A percentile compares a stretch with the other conserved stretches of the same genome.
Conservation (phyloP, 2,113 vertebrate species). For the Hemichromis elongatus region DNA sequence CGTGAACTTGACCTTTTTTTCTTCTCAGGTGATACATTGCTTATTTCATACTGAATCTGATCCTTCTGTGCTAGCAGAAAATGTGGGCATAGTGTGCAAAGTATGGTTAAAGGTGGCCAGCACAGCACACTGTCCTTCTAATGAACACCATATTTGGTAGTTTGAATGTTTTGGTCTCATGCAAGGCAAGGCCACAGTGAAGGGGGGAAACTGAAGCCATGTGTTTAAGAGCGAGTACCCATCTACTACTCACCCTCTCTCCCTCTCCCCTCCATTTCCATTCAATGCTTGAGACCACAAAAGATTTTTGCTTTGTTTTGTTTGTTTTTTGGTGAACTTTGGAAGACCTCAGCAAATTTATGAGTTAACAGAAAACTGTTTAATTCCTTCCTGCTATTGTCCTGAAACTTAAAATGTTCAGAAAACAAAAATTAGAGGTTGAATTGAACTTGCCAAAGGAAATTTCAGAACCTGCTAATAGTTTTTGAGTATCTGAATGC, state of each 20-base stretch:
- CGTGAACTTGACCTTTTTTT: not conserved
- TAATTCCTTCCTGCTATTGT: not conserved
- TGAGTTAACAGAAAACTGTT: not conserved
- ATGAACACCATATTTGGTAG: constrained; percentile 71
- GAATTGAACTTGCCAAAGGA: not conserved
- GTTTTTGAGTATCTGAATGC: not conserved
- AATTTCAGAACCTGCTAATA: not conserved
- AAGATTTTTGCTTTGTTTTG: not conserved
- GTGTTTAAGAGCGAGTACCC: constrained; percentile 47
- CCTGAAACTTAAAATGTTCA: not conserved
- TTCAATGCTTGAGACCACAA: not conserved
- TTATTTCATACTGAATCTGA: not conserved
- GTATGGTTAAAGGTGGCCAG: constrained; percentile 3
- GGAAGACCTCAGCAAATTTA: not conserved
- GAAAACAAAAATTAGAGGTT: not conserved
- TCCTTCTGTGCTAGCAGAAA: not conserved
- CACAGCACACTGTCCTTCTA: not conserved
- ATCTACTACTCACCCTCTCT: not conserved
- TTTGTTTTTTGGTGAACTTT: constrained; percentile 17
- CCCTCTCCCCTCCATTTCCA: not conserved
- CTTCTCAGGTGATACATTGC: not conserved
- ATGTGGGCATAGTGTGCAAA: not conserved
- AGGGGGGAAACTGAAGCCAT: constrained; percentile 58
- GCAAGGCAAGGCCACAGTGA: constrained; percentile 39
- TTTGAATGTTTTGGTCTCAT: constrained; percentile 56